Conservation (phyloP, 2,888 invertebrate genomes). For the Microctonus aethiopoides region DNA sequence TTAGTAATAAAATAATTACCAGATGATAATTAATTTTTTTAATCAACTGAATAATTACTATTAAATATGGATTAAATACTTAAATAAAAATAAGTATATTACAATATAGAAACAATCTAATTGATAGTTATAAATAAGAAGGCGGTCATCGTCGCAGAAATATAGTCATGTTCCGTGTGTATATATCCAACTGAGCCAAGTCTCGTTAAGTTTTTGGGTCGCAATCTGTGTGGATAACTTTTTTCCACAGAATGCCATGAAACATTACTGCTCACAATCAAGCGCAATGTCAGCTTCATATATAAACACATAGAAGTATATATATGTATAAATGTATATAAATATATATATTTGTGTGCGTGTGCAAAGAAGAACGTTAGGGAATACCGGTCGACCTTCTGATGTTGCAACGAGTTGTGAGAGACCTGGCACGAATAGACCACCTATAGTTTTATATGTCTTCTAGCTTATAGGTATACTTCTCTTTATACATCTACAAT, state of each 20-base stretch:
- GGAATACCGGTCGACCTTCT: conserved; percentile 66
- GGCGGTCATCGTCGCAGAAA: conserved; percentile 9
- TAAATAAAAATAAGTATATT: not conserved
- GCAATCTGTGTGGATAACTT: conserved; percentile 2
- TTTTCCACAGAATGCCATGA: conserved; percentile 14
- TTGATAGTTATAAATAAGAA: no score
- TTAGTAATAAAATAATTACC: no score
- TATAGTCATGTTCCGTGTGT: conserved; percentile 8
- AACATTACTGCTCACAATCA: conserved; percentile 21
- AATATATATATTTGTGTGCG: no score
- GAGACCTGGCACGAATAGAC: conserved; percentile 65
- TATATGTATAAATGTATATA: conserved; percentile 18
- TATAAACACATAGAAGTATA: conserved; percentile 25
- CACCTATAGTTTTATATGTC: conserved; percentile 19
- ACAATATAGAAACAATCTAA: no score
- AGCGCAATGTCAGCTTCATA: conserved; percentile 28
- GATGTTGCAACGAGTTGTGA: conserved; percentile 61
- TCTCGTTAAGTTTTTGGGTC: conserved; percentile 32
- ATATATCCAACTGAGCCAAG: not conserved
- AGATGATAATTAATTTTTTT: no score
- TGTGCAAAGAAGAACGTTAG: conserved; percentile 27
- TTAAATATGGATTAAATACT: no score
- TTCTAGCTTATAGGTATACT: not conserved
- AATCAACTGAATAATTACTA: no score
- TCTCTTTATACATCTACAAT: conserved; percentile 19